Evolutionary conservation across 2,797 vertebrate genomes (phyloP).

Genomic region (Paramormyrops hopkinsi): DNA sequence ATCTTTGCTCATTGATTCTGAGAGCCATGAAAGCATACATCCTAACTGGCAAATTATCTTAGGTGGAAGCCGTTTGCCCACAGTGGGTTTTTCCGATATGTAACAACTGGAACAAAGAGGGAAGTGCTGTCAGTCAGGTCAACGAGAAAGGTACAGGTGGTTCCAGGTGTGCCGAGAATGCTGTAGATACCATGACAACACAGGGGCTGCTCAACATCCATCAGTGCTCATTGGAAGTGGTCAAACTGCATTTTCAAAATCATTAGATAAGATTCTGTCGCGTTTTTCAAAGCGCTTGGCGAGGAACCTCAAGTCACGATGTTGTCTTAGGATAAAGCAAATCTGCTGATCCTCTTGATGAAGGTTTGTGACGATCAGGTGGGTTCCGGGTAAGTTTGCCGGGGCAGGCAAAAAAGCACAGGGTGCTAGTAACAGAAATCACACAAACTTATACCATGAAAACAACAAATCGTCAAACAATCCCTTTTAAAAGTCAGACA

Average conservation of each 20-base stretch:
- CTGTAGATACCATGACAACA: not conserved
- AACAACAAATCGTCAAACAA: not conserved
- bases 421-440: not conserved
- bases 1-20: not conserved
- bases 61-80: not conserved
- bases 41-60: not conserved
- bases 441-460: slow-evolving; percentile 3
- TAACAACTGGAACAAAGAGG: not conserved
- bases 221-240: not conserved
- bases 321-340: not conserved
- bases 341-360: not conserved
- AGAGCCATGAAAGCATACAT: not conserved
- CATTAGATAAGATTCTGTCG: not conserved
- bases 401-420: not conserved
- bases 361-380: not conserved
- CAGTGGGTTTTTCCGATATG: not conserved
- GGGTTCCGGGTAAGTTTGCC: not conserved
- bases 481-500: slow-evolving; percentile 4
- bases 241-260: not conserved
- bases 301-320: not conserved
- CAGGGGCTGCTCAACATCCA: not conserved
- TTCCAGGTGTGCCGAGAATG: not conserved
- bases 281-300: not conserved
- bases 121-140: not conserved
- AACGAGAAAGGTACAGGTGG: not conserved